Evolutionary conservation across 2,797 vertebrate genomes (phyloP), one percentile per base, ranked within the genome.

Genomic region (Phrynocephalus guinanensis): DNA sequence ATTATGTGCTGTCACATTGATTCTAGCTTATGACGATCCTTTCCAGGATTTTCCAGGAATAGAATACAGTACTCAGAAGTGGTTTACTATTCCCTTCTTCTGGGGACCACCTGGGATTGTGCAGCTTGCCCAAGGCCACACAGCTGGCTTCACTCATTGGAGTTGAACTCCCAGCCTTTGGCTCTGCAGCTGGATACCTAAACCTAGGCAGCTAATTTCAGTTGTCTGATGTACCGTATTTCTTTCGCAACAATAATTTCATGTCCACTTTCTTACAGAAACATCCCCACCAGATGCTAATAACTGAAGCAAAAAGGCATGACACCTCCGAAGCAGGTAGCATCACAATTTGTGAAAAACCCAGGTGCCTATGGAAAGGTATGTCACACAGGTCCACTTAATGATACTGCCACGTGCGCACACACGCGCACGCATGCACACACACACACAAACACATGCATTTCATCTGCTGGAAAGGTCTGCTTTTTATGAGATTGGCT

Each of bases 291-390:
- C 89, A 76, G 26, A 70, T 90, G 48, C 82, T 90, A 82, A 0
- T 20, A 10, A n/a, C 71, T 67, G 87, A 4, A 4, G 79, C 91
- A 0, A 5, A 3, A 80, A 66, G n/a, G 78, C 87, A 60, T 0
- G 79, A 30, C 63, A 66, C 20, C 67, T 77, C 66, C 84, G 86
- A 87, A 89, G 88, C 88, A 38, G 30, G 6, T 70, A 44, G 38
- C 5, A 30, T 94, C 63, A 89, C 94, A 30, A 78, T 93, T 48
- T 96, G 92, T 90, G 90, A 91, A 82, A 90, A 88, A 75, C 75
- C 24, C 10, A 48, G 11, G 0, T 95, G 91, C 84, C 4, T 75
- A 79, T 94, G 92, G 92, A 90, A 92, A 95, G 92, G 92, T 95
- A 89, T 22, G 33, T 44, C 67, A 82, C 30, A 38, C 5, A 60